Conservation (phyloP, 2,113 vertebrate genomes). For the Protomyctophum bolini region DNA sequence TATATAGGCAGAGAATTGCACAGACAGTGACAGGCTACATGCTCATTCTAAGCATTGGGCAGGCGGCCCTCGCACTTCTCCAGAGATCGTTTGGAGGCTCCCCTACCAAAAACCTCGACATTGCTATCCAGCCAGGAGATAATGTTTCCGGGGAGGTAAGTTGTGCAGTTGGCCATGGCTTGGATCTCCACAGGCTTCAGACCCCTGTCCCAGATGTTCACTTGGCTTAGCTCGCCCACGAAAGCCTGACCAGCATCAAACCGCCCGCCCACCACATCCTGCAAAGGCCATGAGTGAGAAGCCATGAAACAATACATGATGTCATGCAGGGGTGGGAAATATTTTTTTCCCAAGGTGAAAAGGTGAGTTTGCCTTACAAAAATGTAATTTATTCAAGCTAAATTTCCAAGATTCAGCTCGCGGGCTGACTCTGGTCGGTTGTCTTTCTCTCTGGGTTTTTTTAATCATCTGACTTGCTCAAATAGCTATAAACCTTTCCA, state of each 20-base stretch:
- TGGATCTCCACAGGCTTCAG: constrained; percentile 88
- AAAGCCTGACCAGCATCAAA: constrained; percentile 98
- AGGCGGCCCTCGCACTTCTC: constrained; percentile 92
- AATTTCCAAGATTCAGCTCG: no score
- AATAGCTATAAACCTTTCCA: no score
- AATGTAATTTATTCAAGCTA: no score
- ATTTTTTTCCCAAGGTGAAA: no score
- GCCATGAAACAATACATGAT: no score
- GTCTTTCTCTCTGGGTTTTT: no score
- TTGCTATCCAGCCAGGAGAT: constrained; percentile 93
- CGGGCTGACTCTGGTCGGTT: no score
- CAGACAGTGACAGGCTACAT: no score
- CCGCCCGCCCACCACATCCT: constrained; percentile 95
- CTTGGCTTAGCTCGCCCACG: constrained; percentile 96
- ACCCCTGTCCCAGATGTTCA: constrained; percentile 97
- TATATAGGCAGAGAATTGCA: no score
- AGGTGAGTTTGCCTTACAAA: no score
- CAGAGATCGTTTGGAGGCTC: constrained; percentile 89
- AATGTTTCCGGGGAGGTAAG: constrained; percentile 91
- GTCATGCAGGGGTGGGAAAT: no score
- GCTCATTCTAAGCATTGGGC: constrained; percentile 81
- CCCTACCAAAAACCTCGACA: constrained; percentile 90
- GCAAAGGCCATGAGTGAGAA: constrained; percentile 13
- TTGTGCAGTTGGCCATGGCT: constrained; percentile 92
- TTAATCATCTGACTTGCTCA: no score